These are phyloP conservation scores for Portevinia maculata DNA, from an alignment of 2,888 invertebrate species.

Conservation along the genomic window DNA sequence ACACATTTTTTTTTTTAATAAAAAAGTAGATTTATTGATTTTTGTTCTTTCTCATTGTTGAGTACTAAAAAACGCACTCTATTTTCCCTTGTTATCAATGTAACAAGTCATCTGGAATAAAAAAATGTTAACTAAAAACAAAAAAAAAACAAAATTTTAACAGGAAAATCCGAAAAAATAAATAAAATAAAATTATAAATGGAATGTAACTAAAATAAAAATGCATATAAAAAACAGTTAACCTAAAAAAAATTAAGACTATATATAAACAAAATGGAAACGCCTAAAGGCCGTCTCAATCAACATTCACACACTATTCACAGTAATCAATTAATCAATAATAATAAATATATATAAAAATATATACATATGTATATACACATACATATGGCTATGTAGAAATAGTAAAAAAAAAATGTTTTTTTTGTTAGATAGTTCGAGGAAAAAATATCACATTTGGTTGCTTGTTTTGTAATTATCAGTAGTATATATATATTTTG, in stretches of 20 bases:
- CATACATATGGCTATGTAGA: slow-evolving; percentile 64
- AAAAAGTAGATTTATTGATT: slow-evolving; percentile 58
- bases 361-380: slow-evolving; percentile 38
- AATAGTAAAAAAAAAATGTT: slow-evolving; percentile 39
- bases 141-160: slow-evolving; percentile 44
- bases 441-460: slow-evolving; percentile 75
- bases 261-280: slow-evolving; percentile 47
- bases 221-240: slow-evolving; percentile 47
- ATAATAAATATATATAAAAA: slow-evolving; percentile 53
- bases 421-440: slow-evolving; percentile 57
- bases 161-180: slow-evolving; percentile 55
- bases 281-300: slow-evolving; percentile 32
- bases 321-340: slow-evolving; percentile 65
- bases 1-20: slow-evolving; percentile 31
- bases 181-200: slow-evolving; percentile 44
- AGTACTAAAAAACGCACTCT: slow-evolving; percentile 69
- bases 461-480: slow-evolving; percentile 69
- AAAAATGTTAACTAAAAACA: slow-evolving; percentile 28
- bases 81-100: slow-evolving; percentile 68
- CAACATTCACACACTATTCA: slow-evolving; percentile 71
- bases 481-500: slow-evolving; percentile 63
- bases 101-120: slow-evolving; percentile 74
- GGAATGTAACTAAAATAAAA: slow-evolving; percentile 48
- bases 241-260: slow-evolving; percentile 39
- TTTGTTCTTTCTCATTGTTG: slow-evolving; percentile 36